Conservation (phyloP, 2,113 vertebrate genomes). For the Rhombomys opimus region DNA sequence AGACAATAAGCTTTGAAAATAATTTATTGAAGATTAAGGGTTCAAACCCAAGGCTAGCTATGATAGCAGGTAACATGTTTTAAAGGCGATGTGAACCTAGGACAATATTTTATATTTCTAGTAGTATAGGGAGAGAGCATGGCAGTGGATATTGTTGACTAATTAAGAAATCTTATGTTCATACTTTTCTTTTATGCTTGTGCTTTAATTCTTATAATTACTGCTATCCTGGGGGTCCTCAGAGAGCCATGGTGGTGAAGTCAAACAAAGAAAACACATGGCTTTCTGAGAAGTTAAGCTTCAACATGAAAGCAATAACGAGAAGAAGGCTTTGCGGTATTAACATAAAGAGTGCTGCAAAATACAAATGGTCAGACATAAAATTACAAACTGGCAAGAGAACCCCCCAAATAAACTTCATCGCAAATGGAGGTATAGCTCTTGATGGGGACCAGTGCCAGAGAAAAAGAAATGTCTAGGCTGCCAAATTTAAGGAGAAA, state of each 20-base stretch:
- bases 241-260: background rate
- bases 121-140: background rate
- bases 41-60: background rate
- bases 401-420: constrained; percentile 4
- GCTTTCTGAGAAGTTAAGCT: background rate
- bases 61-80: constrained; percentile 18
- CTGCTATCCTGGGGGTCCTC: background rate
- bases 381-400: constrained; percentile 23
- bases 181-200: background rate
- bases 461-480: background rate
- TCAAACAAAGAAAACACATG: background rate
- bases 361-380: background rate
- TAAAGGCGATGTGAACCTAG: background rate
- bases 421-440: background rate
- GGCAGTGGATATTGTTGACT: background rate
- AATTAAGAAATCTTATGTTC: background rate
- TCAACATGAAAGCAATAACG: constrained; percentile 28
- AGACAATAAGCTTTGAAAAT: background rate
- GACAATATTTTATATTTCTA: background rate
- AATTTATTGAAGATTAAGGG: background rate
- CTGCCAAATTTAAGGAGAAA: background rate
- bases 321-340: background rate
- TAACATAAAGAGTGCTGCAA: background rate
- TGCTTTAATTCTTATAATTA: background rate
- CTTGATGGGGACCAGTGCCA: background rate